Base-by-base conservation (phyloP, 1,140 invertebrate species). In the Hyles vespertilio region DNA sequence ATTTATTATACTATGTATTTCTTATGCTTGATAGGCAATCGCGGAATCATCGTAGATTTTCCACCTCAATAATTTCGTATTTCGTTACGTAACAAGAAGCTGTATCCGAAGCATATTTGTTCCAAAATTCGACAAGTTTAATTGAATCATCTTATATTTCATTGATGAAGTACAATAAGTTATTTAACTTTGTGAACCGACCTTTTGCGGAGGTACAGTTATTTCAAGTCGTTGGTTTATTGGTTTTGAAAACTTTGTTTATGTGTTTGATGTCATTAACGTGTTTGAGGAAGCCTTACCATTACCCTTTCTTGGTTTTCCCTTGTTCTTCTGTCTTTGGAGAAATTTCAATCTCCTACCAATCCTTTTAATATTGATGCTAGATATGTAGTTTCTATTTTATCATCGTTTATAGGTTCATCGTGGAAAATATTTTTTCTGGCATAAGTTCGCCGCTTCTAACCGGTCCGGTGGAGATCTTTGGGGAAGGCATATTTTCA, bases 21-120 rank as follows among this genome's bases (percentile, higher is more conserved):
- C 9, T 48, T 11, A 7, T n/a, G 9, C 9, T 48, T 22, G 47
- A 12, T 5, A 48, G 9, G n/a, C 10, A 22, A 48, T 48, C 47
- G 47, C 8, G 22, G 11, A 48, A 48, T 48, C 47, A 48, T 48
- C n/a, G n/a, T 56, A 32, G 40, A 61, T 56, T 56, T 56, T 53
- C 44, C 54, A 58, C 47, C 40, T 60, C 46, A 36, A 5, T 60
- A 65, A 52, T 53, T 43, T 49, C 47, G 52, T 61, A 55, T 58
- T 61, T 53, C 43, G 51, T 53, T 65, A 54, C 40, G 48, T 34
- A 56, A 56, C 7, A 51, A 51, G 32, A 11, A 48, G 36, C 36
- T 8, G n/a, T 10, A 48, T 7, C 12, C 52, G 52, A 8, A 48
- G 12, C 49, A 45, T 48, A 32, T 34, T 33, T 34, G 32, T 34